phyloP scores from a whole-genome alignment of 2,113 vertebrate species.

The Sorex fumeus region DNA sequence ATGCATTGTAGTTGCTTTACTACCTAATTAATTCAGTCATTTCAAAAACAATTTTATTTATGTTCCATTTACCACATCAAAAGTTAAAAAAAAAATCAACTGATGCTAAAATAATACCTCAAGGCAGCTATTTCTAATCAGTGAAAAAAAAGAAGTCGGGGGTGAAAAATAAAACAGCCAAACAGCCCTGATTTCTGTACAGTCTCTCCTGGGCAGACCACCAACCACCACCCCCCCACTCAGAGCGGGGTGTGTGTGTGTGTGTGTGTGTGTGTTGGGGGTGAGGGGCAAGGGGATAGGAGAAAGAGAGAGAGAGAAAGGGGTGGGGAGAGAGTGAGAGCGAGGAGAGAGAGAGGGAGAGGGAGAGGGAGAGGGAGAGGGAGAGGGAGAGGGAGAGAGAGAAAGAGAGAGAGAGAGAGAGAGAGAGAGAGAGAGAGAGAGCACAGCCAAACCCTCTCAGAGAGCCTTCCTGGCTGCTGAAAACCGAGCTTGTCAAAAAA shows the following conservation, averaged over 20 bases:
- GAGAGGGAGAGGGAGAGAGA: conserved; percentile 54
- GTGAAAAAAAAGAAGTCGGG: conserved; percentile 50
- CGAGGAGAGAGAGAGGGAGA: conserved; percentile 58
- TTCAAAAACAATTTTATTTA: conserved; percentile 93
- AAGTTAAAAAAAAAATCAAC: conserved; percentile 84
- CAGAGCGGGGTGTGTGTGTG: too few relatives aligned
- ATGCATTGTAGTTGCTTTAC: conserved; percentile 86
- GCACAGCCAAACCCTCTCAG: conserved; percentile 86
- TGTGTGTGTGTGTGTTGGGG: not conserved
- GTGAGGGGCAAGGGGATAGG: conserved; percentile 24
- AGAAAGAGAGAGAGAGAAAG: conserved; percentile 52
- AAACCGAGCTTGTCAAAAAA: conserved; percentile 90
- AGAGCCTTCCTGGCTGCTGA: conserved; percentile 90
- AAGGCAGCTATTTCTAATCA: conserved; percentile 91
- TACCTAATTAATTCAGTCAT: conserved; percentile 92
- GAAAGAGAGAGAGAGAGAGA: not conserved
- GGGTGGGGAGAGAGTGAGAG: not conserved
- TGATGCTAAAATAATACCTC: conserved; percentile 91
- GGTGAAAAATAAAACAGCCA: not conserved
- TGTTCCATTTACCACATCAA: conserved; percentile 91
- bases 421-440: conserved; percentile 63
- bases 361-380: conserved; percentile 62
- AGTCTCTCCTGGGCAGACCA: conserved; percentile 89
- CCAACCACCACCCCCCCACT: conserved; percentile 76
- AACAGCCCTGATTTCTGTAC: conserved; percentile 78